A percentile compares a stretch with the other conserved stretches of the same genome.
phyloP scores from a whole-genome alignment of 2,888 invertebrate species.

The Thysanoteuthis rhombus region DNA sequence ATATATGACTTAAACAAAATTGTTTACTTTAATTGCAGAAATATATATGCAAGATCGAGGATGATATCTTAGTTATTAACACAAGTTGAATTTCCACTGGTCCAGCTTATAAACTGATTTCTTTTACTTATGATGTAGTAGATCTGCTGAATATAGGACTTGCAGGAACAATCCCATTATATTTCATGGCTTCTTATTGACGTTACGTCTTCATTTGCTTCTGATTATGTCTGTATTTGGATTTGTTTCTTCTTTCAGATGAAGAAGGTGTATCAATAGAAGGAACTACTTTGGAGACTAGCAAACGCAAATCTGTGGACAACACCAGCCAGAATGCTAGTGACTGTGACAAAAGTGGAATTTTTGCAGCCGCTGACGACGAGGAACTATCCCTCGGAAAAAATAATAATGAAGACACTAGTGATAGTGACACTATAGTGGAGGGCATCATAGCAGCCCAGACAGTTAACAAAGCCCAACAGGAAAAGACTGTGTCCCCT shows the following conservation, averaged over 20 bases:
- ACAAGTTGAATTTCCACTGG: no score
- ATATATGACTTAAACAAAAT: no score
- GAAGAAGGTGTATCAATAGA: slow-evolving; percentile 25
- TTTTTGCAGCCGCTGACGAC: not conserved
- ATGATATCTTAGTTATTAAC: no score
- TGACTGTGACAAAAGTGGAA: slow-evolving; percentile 26
- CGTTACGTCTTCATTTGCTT: not conserved
- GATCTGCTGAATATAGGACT: not conserved
- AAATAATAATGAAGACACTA: slow-evolving; percentile 24
- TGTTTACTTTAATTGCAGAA: no score
- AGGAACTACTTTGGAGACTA: slow-evolving; percentile 21
- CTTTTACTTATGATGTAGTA: not conserved
- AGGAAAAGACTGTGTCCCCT: not conserved
- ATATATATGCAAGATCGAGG: no score
- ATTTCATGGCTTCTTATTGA: not conserved
- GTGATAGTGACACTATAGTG: slow-evolving; percentile 28
- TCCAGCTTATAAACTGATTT: no score
- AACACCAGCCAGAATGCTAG: not conserved
- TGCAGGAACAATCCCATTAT: not conserved
- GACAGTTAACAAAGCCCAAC: not conserved
- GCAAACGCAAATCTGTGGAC: slow-evolving; percentile 24
- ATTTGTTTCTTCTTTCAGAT: not conserved
- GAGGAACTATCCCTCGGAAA: slow-evolving; percentile 28
- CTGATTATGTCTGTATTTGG: slow-evolving; percentile 22
- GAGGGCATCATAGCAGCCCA: slow-evolving; percentile 14